Percentiles rank a stretch among this genome's conserved stretches.
Conservation (phyloP, 2,888 invertebrate genomes). For the Deilephila elpenor region DNA sequence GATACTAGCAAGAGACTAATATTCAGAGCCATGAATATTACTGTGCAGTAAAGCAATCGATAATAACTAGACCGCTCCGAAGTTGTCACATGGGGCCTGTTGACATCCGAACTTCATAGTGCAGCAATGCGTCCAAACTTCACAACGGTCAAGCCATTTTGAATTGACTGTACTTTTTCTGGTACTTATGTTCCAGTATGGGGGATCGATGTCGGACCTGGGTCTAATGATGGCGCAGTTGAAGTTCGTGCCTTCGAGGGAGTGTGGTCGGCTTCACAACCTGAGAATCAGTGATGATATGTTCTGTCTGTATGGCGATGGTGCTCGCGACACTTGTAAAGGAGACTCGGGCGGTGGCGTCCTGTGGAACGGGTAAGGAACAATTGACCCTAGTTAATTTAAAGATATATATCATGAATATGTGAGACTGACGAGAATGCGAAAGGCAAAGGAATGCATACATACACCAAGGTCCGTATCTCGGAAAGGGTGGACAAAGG, state of each 20-base stretch:
- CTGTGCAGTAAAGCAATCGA: too few species aligned
- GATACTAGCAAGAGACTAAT: too few species aligned
- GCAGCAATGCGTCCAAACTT: too few species aligned
- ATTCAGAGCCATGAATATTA: too few species aligned
- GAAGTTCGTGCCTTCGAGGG: slow-evolving; percentile 48
- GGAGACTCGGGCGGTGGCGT: slow-evolving; percentile 75
- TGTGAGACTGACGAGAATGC: neutral
- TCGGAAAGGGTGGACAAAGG: too few species aligned
- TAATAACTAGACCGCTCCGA: too few species aligned
- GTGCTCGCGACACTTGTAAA: slow-evolving; percentile 63
- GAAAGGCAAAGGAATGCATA: neutral
- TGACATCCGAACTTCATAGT: too few species aligned
- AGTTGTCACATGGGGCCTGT: too few species aligned
- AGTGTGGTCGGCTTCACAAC: slow-evolving; percentile 55
- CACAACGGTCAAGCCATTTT: too few species aligned
- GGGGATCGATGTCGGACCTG: slow-evolving; percentile 56
- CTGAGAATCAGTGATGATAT: slow-evolving; percentile 58
- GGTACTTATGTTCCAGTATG: slow-evolving; percentile 52
- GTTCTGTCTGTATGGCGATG: slow-evolving; percentile 73
- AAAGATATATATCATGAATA: neutral
- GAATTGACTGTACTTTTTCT: neutral
- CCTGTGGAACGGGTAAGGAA: slow-evolving; percentile 64
- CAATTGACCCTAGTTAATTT: neutral
- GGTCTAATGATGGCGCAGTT: slow-evolving; percentile 60
- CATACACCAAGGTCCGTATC: too few species aligned